phyloP scores from a whole-genome alignment of 1,140 invertebrate species.

The Adoxophyes honmai region DNA sequence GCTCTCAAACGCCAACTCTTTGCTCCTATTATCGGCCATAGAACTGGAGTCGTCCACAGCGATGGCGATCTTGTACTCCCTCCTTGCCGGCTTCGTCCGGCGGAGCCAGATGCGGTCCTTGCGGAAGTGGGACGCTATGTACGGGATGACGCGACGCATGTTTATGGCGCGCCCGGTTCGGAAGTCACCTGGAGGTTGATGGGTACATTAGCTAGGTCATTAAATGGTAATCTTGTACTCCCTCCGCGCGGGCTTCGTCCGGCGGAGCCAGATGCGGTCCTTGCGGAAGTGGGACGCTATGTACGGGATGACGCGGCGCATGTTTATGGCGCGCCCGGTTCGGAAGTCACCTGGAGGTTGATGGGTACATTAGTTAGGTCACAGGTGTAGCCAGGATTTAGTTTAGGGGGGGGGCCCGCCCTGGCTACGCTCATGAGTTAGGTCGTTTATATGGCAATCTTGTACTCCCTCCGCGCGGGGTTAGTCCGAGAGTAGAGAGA shows the following conservation, averaged over 20 bases:
- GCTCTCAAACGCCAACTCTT: conserved; percentile 95
- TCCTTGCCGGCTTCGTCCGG: conserved; percentile 95
- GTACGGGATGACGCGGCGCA: conserved; percentile 97
- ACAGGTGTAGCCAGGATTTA: too few species aligned
- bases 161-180: conserved; percentile 97
- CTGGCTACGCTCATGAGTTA: too few species aligned
- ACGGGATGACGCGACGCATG: conserved; percentile 97
- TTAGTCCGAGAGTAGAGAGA: too few species aligned
- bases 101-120: conserved; percentile 99
- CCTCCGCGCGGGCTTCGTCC: conserved; percentile 49
- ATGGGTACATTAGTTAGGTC: too few species aligned
- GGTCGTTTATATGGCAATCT: too few species aligned
- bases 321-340: conserved; percentile 97
- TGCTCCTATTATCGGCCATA: conserved; percentile 93
- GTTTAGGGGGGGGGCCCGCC: too few species aligned
- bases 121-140: conserved; percentile 98
- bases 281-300: conserved; percentile 99
- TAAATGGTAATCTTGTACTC: too few species aligned
- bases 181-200: conserved; percentile 84
- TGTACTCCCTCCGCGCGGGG: too few species aligned
- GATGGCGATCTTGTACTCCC: conserved; percentile 97
- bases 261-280: conserved; percentile 95
- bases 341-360: conserved; percentile 92
- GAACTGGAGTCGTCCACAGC: conserved; percentile 98
- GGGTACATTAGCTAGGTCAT: too few species aligned